Evolutionary conservation across 2,113 vertebrate species (phyloP).

Genomic region (Ginglymostoma cirratum): DNA sequence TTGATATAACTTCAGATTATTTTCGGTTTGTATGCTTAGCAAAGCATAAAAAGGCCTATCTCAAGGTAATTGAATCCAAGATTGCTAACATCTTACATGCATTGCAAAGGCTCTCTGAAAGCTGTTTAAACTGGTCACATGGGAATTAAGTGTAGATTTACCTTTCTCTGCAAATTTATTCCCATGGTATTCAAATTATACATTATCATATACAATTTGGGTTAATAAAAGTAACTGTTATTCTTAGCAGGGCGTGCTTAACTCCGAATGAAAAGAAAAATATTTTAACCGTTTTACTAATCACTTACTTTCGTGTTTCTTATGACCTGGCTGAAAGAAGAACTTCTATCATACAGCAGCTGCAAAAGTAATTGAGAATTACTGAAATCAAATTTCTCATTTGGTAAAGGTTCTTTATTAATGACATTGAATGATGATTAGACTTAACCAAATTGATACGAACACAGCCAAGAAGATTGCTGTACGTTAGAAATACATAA

Average conservation of each 20-base stretch:
- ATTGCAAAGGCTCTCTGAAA: neutral
- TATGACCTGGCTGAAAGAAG: neutral
- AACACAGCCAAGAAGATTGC: neutral
- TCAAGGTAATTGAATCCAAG: conserved; percentile 17
- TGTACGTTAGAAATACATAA: neutral
- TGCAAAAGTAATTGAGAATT: neutral
- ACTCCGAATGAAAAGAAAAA: neutral
- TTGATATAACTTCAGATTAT: neutral
- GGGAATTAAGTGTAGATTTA: neutral
- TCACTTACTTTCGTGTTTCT: neutral
- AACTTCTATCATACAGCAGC: neutral
- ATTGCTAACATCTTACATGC: neutral
- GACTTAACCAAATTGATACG: neutral
- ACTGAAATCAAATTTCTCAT: neutral
- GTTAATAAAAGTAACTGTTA: neutral
- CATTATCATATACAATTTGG: neutral
- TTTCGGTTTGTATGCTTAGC: neutral
- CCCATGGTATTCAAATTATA: neutral
- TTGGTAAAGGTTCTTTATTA: neutral
- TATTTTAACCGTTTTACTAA: neutral
- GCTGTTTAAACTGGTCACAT: neutral
- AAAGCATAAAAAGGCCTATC: neutral
- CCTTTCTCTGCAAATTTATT: neutral
- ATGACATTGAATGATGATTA: neutral
- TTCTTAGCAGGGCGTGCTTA: neutral